Conservation (phyloP, 1,140 invertebrate species). For the Gerris buenoi region DNA sequence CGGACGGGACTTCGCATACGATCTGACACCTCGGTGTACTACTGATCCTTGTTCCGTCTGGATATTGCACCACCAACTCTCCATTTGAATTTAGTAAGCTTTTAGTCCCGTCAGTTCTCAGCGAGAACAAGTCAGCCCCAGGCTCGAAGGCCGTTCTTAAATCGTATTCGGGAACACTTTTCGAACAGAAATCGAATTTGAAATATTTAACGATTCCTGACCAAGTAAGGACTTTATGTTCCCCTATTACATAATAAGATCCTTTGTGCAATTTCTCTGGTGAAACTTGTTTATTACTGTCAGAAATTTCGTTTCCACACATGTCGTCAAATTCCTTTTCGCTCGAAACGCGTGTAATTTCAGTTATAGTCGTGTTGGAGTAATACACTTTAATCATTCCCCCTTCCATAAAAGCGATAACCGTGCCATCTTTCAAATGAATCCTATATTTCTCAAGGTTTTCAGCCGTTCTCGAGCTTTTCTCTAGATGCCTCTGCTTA, state of each 20-base stretch:
- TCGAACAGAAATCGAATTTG: not conserved
- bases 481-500: not conserved
- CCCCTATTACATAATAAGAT: not conserved
- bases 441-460: not conserved
- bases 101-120: not conserved
- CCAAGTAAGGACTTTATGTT: not conserved
- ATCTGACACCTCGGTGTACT: not conserved
- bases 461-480: not conserved
- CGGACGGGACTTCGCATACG: not conserved
- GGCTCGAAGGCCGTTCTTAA: not conserved
- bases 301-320: not conserved
- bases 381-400: not conserved
- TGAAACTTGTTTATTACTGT: too few species aligned
- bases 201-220: not conserved
- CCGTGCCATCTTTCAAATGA: not conserved
- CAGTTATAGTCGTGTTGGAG: not conserved
- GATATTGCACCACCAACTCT: not conserved
- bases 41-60: not conserved
- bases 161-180: not conserved
- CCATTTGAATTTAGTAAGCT: not conserved
- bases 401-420: not conserved
- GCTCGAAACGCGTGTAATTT: not conserved
- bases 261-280: too few species aligned
- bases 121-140: not conserved
- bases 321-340: not conserved